Evolutionary conservation across 1,140 invertebrate genomes (phyloP).

Genomic region (Calephelis nemesis): DNA sequence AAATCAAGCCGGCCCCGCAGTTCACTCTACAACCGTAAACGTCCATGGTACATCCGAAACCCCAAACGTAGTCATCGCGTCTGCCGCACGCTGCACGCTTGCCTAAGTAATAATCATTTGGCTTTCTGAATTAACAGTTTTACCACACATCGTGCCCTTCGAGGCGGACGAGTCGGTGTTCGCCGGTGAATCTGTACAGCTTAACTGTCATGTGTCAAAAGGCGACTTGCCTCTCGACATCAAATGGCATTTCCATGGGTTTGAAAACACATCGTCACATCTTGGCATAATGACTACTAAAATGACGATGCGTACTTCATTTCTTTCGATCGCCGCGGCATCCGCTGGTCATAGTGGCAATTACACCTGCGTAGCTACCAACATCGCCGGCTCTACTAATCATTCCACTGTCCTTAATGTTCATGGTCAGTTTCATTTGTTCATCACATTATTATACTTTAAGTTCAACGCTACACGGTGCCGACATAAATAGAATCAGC

Average conservation of each 20-base stretch:
- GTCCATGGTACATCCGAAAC: conserved; percentile 80
- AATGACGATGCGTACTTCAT: conserved; percentile 88
- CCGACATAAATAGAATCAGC: conserved; percentile 54
- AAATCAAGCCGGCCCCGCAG: conserved; percentile 83
- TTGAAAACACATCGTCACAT: conserved; percentile 81
- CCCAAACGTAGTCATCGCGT: conserved; percentile 49
- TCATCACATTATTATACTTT: conserved; percentile 39
- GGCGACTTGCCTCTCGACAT: conserved; percentile 89
- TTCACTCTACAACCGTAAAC: conserved; percentile 81
- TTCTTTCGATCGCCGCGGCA: conserved; percentile 89
- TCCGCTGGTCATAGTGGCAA: conserved; percentile 87
- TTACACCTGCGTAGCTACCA: conserved; percentile 90
- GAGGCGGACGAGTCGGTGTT: conserved; percentile 89
- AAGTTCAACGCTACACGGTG: conserved; percentile 44
- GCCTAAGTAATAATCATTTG: conserved; percentile 57
- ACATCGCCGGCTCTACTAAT: conserved; percentile 85
- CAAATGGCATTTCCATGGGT: conserved; percentile 88
- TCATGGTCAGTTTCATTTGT: conserved; percentile 82
- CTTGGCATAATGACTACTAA: conserved; percentile 86
- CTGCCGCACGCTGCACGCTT: conserved; percentile 72
- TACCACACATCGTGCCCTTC: conserved; percentile 88
- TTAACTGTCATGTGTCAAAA: conserved; percentile 87
- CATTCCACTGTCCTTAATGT: conserved; percentile 85
- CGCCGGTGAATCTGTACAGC: conserved; percentile 87
- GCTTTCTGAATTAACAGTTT: conserved; percentile 82